phyloP scores from a whole-genome alignment of 2,888 invertebrate genomes.

The Amaurobius ferox region DNA sequence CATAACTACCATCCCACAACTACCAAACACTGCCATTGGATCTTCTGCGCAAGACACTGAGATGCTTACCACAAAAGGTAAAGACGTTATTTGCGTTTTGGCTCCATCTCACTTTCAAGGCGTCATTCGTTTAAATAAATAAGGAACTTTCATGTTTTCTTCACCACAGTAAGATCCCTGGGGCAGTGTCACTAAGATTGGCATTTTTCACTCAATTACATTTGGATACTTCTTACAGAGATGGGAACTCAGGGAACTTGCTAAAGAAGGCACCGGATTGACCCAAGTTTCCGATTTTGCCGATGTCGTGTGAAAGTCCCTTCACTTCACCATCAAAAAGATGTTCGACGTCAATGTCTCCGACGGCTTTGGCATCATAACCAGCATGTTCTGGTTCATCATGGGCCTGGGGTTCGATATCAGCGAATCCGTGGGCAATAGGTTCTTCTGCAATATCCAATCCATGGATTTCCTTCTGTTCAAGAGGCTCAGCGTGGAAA shows the following conservation, averaged over 20 bases:
- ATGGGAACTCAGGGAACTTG: slow-evolving; percentile 12
- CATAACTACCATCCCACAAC: background rate
- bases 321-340: slow-evolving; percentile 24
- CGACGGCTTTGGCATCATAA: slow-evolving; percentile 35
- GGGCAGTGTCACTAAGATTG: background rate
- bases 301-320: slow-evolving; percentile 41
- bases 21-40: background rate
- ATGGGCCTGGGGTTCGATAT: too few species aligned
- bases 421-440: slow-evolving; percentile 22
- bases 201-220: background rate
- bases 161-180: background rate
- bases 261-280: slow-evolving; percentile 22
- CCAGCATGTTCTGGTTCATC: slow-evolving; percentile 15
- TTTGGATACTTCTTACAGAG: background rate
- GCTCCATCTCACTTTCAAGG: background rate
- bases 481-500: slow-evolving; percentile 32
- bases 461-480: slow-evolving; percentile 11
- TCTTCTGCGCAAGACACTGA: background rate
- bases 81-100: background rate
- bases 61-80: too few species aligned
- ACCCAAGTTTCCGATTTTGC: slow-evolving; percentile 28
- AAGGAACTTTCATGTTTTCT: background rate
- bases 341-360: slow-evolving; percentile 42
- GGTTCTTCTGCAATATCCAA: slow-evolving; percentile 14
- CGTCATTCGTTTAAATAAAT: background rate